These are phyloP conservation scores for Xanthia togata DNA, from an alignment of 2,888 invertebrate species.

Conservation along the genomic window DNA sequence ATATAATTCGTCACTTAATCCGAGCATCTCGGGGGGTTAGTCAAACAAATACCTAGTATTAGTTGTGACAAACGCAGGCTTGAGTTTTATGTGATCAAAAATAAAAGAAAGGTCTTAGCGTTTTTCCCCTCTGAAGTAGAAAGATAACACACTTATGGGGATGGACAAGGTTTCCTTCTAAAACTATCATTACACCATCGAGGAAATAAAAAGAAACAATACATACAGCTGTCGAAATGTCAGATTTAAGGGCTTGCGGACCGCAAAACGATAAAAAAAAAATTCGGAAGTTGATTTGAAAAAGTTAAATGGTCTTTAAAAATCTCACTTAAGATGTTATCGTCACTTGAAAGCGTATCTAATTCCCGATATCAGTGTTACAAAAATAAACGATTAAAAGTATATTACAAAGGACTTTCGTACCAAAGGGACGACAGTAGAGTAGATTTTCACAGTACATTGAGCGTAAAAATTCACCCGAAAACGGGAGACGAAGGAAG, in stretches of 20 bases:
- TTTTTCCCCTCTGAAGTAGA: conserved; percentile 36
- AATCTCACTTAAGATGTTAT: conserved; percentile 37
- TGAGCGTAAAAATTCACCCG: conserved; percentile 75
- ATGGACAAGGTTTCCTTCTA: conserved; percentile 13
- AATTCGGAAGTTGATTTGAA: conserved; percentile 11
- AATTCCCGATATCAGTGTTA: conserved; percentile 56
- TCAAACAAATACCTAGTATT: conserved; percentile 85
- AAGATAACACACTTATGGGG: conserved; percentile 23
- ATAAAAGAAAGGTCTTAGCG: conserved; percentile 43
- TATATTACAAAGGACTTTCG: conserved; percentile 64
- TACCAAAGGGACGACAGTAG: conserved; percentile 69
- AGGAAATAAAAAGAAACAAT: neutral
- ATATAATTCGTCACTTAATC: conserved; percentile 89
- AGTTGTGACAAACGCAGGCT: conserved; percentile 78
- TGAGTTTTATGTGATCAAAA: conserved; percentile 63
- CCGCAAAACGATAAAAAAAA: conserved; percentile 7
- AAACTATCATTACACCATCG: conserved; percentile 22
- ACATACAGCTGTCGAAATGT: neutral
- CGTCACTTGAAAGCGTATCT: conserved; percentile 40
- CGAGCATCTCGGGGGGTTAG: conserved; percentile 78
- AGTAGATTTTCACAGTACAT: conserved; percentile 77
- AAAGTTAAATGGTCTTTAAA: conserved; percentile 33
- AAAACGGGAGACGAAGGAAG: conserved; percentile 70
- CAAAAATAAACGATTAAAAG: conserved; percentile 70
- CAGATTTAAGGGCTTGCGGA: neutral